These are phyloP conservation scores for Scortum barcoo DNA, from an alignment of 2,113 vertebrate species.

Conservation along the genomic window DNA sequence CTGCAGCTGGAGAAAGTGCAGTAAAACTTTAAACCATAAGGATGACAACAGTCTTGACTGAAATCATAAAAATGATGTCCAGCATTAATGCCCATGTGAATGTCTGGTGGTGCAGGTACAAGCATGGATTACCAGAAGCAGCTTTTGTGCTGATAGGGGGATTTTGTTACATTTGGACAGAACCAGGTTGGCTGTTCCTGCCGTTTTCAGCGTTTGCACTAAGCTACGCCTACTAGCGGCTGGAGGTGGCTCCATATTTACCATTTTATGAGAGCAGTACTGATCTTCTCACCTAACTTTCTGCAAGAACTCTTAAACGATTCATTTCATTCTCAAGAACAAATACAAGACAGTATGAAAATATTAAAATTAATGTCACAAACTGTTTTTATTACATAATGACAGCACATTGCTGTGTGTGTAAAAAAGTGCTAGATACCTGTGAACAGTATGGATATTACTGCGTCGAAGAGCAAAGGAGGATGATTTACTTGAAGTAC, in stretches of 20 bases:
- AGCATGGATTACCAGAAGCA: constrained; percentile 7
- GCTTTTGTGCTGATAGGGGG: not conserved
- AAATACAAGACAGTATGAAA: not conserved
- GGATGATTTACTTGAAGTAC: too few species aligned
- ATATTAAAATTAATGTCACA: not conserved
- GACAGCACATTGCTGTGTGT: too few species aligned
- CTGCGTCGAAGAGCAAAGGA: too few species aligned
- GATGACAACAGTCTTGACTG: constrained; percentile 14
- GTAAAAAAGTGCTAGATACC: too few species aligned
- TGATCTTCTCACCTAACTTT: too few species aligned
- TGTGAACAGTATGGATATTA: too few species aligned
- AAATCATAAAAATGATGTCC: constrained; percentile 50
- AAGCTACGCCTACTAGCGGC: not conserved
- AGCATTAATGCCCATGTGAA: constrained; percentile 27
- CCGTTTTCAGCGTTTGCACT: not conserved
- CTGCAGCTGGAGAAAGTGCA: constrained; percentile 38
- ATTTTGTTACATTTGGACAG: not conserved
- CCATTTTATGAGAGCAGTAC: not conserved
- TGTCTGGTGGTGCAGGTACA: constrained; percentile 26
- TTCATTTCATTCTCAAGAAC: too few species aligned
- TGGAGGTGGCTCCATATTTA: not conserved
- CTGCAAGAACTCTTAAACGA: too few species aligned
- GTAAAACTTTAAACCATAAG: constrained; percentile 38
- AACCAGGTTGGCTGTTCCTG: not conserved
- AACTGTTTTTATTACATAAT: not conserved